Evolutionary conservation across 1,140 invertebrate species (phyloP).

Genomic region (Stegodyphus mimosarum): DNA sequence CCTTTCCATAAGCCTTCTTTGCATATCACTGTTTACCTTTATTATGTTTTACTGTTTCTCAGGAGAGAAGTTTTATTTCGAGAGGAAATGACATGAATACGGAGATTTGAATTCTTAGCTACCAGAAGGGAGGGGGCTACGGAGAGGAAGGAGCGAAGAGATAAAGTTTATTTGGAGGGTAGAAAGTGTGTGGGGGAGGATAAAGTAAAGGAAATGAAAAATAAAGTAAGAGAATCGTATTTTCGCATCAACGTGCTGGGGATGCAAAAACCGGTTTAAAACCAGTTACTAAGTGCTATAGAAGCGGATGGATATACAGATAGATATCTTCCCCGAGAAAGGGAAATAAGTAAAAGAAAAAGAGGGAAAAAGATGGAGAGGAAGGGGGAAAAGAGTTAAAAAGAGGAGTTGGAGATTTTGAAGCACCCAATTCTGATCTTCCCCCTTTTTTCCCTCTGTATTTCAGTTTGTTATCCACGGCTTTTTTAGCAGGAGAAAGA

Average conservation of each 20-base stretch:
- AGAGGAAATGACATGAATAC: slow-evolving; percentile 59
- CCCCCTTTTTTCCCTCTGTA: slow-evolving; percentile 25
- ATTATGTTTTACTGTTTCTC: slow-evolving; percentile 44
- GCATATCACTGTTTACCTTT: slow-evolving; percentile 56
- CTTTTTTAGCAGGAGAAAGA: slow-evolving; percentile 42
- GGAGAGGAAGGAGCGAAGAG: slow-evolving; percentile 7
- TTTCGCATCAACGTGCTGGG: slow-evolving; percentile 60
- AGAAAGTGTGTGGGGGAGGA: neutral
- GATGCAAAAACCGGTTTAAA: slow-evolving; percentile 60
- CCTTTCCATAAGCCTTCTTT: slow-evolving; percentile 28
- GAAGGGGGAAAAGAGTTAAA: neutral
- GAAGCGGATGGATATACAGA: slow-evolving; percentile 53
- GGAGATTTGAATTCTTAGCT: slow-evolving; percentile 43
- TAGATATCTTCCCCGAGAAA: slow-evolving; percentile 44
- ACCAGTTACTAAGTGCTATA: slow-evolving; percentile 59
- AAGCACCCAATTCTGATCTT: slow-evolving; percentile 51
- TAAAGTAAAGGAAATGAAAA: slow-evolving; percentile 15
- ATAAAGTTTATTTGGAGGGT: slow-evolving; percentile 51
- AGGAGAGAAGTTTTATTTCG: slow-evolving; percentile 26
- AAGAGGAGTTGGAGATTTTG: slow-evolving; percentile 44
- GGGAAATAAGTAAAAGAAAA: slow-evolving; percentile 37
- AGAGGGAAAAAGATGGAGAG: neutral
- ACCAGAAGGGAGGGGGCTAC: neutral
- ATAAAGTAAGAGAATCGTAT: slow-evolving; percentile 47
- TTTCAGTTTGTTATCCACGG: slow-evolving; percentile 59